Percentiles rank a stretch among this genome's conserved stretches.
Conservation (phyloP, 37 sponge, comb jelly and placozoan genomes). For the Ephydatia muelleri region DNA sequence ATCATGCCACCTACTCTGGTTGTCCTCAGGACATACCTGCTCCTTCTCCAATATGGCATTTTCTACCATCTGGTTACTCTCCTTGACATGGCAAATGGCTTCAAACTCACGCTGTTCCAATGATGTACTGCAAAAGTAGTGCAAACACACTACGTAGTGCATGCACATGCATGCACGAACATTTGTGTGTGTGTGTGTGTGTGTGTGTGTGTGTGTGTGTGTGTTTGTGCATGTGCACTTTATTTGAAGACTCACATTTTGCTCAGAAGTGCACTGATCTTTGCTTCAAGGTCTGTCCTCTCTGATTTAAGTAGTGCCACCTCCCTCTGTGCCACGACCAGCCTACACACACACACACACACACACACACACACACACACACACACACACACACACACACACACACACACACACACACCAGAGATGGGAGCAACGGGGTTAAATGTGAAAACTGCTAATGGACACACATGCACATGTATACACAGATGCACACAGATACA, state of each 20-base stretch:
- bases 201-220: not conserved
- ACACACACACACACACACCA: constrained; percentile 6
- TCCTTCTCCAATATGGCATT: constrained; percentile 87
- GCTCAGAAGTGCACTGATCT: constrained; percentile 7
- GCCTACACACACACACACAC: constrained; percentile 17
- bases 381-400: constrained; percentile 23
- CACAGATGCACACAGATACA: not conserved
- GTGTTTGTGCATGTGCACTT: constrained; percentile 2
- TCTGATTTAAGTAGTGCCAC: constrained; percentile 28
- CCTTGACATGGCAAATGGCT: constrained; percentile 79
- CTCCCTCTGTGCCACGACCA: constrained; percentile 46
- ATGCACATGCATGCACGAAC: not conserved
- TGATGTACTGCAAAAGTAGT: constrained; percentile 5
- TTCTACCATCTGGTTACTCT: constrained; percentile 89
- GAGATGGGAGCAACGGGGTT: no score
- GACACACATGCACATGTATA: not conserved
- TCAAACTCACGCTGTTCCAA: constrained; percentile 70
- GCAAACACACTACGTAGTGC: not conserved
- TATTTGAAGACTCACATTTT: constrained; percentile 36
- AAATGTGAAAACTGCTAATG: not conserved
- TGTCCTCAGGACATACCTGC: constrained; percentile 33
- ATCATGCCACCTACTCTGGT: not conserved
- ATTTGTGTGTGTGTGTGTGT: constrained; percentile 9
- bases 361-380: not conserved
- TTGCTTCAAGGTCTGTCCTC: constrained; percentile 47